A percentile compares a stretch with the other conserved stretches of the same genome.
phyloP scores from a whole-genome alignment of 2,113 vertebrate species.

The Picathartes gymnocephalus region DNA sequence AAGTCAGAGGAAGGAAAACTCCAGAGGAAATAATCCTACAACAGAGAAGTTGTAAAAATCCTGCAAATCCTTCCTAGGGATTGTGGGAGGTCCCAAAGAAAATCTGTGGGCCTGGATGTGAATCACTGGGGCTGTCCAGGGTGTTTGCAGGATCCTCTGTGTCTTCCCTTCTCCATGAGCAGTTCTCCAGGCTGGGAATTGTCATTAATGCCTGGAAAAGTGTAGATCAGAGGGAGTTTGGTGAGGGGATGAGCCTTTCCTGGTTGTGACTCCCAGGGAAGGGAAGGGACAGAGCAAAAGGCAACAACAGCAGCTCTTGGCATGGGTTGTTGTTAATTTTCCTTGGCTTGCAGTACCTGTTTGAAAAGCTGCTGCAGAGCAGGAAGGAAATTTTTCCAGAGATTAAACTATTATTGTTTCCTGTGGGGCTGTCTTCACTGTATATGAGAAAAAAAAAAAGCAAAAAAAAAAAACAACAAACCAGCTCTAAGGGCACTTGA shows the following conservation, averaged over 20 bases:
- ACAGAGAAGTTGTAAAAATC: not conserved
- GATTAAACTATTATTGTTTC: slow-evolving; percentile 86
- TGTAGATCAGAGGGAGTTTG: not conserved
- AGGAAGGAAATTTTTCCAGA: slow-evolving; percentile 86
- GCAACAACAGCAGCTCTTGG: slow-evolving; percentile 69
- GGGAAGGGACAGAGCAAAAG: slow-evolving; percentile 28
- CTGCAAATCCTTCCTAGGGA: not conserved
- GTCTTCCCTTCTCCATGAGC: not conserved
- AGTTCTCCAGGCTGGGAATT: not conserved
- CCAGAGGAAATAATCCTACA: not conserved
- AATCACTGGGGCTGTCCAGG: not conserved
- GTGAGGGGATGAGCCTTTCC: not conserved
- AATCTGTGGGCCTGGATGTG: not conserved
- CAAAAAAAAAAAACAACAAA: not conserved
- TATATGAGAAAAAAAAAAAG: slow-evolving; percentile 57
- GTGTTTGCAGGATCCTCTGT: not conserved
- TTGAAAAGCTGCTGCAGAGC: slow-evolving; percentile 67
- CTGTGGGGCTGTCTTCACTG: slow-evolving; percentile 77
- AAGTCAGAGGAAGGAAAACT: not conserved
- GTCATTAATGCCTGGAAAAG: not conserved
- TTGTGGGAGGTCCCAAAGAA: not conserved
- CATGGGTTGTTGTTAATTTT: slow-evolving; percentile 63
- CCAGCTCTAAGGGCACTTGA: slow-evolving; percentile 72
- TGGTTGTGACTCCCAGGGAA: not conserved
- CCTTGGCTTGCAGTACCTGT: slow-evolving; percentile 75